Conservation (phyloP, 2,797 vertebrate genomes). For the Pelodytes ibericus region DNA sequence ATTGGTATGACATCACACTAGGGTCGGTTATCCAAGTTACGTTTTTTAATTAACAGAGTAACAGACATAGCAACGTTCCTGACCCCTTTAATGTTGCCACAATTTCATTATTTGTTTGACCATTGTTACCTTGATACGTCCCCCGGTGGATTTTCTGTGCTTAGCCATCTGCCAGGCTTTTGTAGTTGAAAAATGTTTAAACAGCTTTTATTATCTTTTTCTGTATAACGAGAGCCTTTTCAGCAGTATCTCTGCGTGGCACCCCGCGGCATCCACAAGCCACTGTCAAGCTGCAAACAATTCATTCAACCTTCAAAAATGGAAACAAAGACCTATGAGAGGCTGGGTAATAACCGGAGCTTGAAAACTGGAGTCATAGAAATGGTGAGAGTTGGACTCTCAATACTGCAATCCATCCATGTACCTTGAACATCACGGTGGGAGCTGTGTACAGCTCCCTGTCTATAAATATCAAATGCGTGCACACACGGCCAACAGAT, state of each 20-base stretch:
- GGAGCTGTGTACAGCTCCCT: neutral
- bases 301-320: conserved; percentile 48
- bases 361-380: conserved; percentile 38
- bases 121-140: conserved; percentile 43
- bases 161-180: conserved; percentile 30
- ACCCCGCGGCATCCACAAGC: conserved; percentile 21
- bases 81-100: conserved; percentile 32
- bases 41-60: neutral
- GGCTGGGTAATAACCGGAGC: too few species aligned
- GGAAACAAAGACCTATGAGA: conserved; percentile 5
- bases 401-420: conserved; percentile 1
- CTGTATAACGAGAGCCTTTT: conserved; percentile 42
- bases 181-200: conserved; percentile 41
- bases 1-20: neutral
- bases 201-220: conserved; percentile 37
- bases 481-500: too few species aligned
- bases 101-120: conserved; percentile 13
- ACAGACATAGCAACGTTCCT: neutral
- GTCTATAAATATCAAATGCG: neutral
- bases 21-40: neutral
- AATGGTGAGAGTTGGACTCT: conserved; percentile 15
- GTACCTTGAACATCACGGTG: neutral
- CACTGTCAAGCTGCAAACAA: conserved; percentile 42
- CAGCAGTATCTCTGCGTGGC: conserved; percentile 41
- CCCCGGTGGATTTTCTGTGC: conserved; percentile 33